phyloP scores from a whole-genome alignment of 2,113 vertebrate genomes.

The Okapia johnstoni region DNA sequence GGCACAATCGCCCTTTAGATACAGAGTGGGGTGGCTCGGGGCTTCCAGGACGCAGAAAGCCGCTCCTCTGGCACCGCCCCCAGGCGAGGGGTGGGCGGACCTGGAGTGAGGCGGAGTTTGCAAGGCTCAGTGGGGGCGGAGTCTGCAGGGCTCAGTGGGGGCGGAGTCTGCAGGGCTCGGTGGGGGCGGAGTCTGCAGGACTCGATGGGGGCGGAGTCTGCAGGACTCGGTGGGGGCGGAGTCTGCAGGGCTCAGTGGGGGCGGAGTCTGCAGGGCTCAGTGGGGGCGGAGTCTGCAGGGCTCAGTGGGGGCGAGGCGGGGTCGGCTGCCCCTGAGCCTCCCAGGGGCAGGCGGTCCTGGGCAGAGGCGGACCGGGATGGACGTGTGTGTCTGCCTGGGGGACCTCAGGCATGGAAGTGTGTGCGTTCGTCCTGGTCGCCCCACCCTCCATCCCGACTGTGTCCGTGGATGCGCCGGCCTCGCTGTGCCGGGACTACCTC shows the following conservation, averaged over 20 bases:
- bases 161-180: too few relatives aligned
- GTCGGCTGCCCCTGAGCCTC: not conserved
- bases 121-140: not conserved
- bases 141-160: not conserved
- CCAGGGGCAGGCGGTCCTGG: not conserved
- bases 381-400: not conserved
- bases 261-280: too few relatives aligned
- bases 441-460: rapidly evolving
- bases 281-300: not conserved
- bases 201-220: not conserved
- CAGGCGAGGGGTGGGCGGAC: not conserved
- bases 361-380: not conserved
- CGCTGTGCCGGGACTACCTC: not conserved
- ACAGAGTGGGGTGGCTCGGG: not conserved
- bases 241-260: not conserved
- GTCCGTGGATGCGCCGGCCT: not conserved
- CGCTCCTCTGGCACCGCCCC: not conserved
- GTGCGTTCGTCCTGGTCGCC: not conserved
- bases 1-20: not conserved
- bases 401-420: not conserved
- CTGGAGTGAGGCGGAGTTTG: not conserved
- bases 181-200: not conserved
- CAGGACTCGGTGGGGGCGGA: too few relatives aligned
- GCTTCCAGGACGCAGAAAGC: not conserved
- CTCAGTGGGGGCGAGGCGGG: not conserved